Evolutionary conservation across 2,888 invertebrate genomes (phyloP).

Genomic region (Octonoba sinensis): DNA sequence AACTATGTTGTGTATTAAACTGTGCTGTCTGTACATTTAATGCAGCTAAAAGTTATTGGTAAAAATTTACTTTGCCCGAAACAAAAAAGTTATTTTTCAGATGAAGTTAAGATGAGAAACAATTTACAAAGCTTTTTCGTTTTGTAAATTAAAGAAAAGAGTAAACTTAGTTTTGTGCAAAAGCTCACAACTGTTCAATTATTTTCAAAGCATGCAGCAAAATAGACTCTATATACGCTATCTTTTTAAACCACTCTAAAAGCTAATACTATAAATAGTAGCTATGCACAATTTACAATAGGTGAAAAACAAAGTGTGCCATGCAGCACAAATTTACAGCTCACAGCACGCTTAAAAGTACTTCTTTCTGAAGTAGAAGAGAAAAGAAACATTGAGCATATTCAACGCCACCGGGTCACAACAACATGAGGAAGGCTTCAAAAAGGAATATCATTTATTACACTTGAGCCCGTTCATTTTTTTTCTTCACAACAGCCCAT

Average conservation of each 20-base stretch:
- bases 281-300: conserved; percentile 47
- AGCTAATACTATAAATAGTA: conserved; percentile 37
- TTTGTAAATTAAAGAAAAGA: not conserved
- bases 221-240: conserved; percentile 35
- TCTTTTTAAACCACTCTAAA: conserved; percentile 32
- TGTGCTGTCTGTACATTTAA: too few species aligned
- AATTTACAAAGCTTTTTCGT: not conserved
- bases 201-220: conserved; percentile 35
- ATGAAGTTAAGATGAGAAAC: too few species aligned
- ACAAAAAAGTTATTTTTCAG: too few species aligned
- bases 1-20: too few species aligned
- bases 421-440: conserved; percentile 12
- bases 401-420: conserved; percentile 30
- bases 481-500: not conserved
- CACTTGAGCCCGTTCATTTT: not conserved
- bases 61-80: too few species aligned
- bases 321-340: conserved; percentile 37
- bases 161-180: not conserved
- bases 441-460: conserved; percentile 4
- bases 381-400: conserved; percentile 41
- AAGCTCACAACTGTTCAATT: conserved; percentile 37
- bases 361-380: conserved; percentile 32
- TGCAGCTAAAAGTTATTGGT: too few species aligned
- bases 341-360: conserved; percentile 17
- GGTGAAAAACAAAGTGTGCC: conserved; percentile 44